A percentile compares a stretch with the other conserved stretches of the same genome.
Conservation (phyloP, 2,797 vertebrate species). For the Anniella stebbinsi region DNA sequence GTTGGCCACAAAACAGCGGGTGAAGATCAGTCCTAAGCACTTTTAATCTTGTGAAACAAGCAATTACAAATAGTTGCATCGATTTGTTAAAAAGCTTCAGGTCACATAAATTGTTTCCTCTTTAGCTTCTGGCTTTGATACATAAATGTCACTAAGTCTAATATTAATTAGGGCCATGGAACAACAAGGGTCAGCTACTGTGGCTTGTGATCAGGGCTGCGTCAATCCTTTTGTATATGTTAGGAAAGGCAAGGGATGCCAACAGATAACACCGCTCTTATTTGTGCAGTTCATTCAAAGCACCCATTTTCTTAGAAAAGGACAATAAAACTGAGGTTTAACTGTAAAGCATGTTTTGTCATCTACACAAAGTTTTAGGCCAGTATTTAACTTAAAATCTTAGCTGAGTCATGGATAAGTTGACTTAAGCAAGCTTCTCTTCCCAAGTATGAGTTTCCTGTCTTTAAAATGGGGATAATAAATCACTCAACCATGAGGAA, state of each 20-base stretch:
- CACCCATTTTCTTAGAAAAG: constrained; percentile 61
- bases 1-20: constrained; percentile 93
- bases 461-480: background rate
- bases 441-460: too few relatives aligned
- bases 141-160: constrained; percentile 92
- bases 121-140: constrained; percentile 94
- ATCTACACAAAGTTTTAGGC: background rate
- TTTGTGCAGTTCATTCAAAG: background rate
- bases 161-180: constrained; percentile 93
- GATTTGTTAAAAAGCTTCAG: constrained; percentile 99
- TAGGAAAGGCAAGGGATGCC: constrained; percentile 49
- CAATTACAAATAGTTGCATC: constrained; percentile 99
- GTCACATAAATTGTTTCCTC: constrained; percentile 99
- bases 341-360: constrained; percentile 47
- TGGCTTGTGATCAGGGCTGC: constrained; percentile 78
- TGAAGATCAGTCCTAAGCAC: constrained; percentile 95
- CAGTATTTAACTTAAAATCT: background rate
- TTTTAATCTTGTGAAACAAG: constrained; percentile 99
- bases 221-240: constrained; percentile 66
- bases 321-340: constrained; percentile 50
- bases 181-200: constrained; percentile 89
- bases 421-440: background rate
- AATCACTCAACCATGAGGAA: background rate
- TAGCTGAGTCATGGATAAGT: background rate
- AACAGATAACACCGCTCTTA: background rate